phyloP scores from a whole-genome alignment of 2,888 invertebrate species.

The Clitarchus hookeri region DNA sequence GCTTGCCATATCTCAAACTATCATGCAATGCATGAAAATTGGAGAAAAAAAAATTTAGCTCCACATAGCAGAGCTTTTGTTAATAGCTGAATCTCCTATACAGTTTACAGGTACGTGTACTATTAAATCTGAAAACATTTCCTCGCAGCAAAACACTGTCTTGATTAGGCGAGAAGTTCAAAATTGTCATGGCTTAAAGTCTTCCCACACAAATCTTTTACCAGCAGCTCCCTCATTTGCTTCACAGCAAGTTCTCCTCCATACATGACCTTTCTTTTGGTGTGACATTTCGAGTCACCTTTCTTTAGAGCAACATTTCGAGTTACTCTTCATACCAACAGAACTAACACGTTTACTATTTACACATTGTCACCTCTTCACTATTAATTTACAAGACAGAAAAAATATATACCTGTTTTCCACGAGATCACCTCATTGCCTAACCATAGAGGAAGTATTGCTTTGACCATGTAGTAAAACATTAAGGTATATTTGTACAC shows the following conservation, averaged over 20 bases:
- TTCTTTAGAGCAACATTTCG: neutral
- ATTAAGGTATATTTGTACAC: neutral
- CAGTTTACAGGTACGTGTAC: neutral
- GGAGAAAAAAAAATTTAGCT: neutral
- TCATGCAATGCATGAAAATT: neutral
- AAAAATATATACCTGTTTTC: neutral
- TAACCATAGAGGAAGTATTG: neutral
- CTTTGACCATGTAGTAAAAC: constrained; percentile 1
- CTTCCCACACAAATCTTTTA: neutral
- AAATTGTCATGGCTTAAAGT: neutral
- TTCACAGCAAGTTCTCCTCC: neutral
- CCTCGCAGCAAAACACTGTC: neutral
- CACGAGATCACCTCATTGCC: neutral
- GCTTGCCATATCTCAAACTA: neutral
- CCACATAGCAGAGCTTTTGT: neutral
- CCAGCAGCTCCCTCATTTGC: neutral
- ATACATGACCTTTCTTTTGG: neutral
- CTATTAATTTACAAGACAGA: neutral
- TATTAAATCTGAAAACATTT: neutral
- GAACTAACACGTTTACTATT: neutral
- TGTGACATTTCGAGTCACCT: no score
- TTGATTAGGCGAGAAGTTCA: neutral
- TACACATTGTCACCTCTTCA: neutral
- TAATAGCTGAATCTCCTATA: neutral
- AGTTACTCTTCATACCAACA: neutral